phyloP scores from a whole-genome alignment of 2,888 invertebrate genomes.

The Protodeltote pygarga region DNA sequence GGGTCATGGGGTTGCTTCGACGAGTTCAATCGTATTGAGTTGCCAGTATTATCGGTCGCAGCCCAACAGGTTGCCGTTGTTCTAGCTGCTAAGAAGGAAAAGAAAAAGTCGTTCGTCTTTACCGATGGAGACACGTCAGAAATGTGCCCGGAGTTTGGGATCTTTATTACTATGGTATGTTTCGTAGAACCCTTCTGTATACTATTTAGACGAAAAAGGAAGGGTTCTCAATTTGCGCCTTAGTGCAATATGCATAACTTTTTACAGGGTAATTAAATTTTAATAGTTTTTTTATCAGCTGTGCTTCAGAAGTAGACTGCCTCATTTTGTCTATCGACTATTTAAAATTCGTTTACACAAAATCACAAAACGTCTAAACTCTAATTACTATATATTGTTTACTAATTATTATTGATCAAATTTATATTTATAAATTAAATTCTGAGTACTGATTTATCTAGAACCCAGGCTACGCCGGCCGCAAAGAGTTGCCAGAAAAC shows the following conservation, averaged over 20 bases:
- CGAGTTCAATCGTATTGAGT: constrained; percentile 97
- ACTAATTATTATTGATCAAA: too few species aligned
- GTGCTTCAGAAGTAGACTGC: too few species aligned
- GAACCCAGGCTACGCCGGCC: constrained; percentile 99
- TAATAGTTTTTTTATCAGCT: too few species aligned
- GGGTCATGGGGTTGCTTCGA: constrained; percentile 99
- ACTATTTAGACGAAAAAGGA: too few species aligned
- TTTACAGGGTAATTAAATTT: too few species aligned
- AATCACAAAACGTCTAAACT: too few species aligned
- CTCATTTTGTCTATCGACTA: too few species aligned
- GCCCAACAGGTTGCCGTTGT: constrained; percentile 99
- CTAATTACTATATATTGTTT: too few species aligned
- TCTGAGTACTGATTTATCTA: constrained; percentile 58
- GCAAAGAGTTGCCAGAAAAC: constrained; percentile 98
- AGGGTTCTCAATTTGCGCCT: too few species aligned
- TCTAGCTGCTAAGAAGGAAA: constrained; percentile 96
- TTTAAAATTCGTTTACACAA: too few species aligned
- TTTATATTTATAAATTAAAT: neutral
- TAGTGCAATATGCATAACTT: too few species aligned
- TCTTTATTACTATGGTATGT: constrained; percentile 97
- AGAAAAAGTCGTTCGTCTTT: constrained; percentile 95
- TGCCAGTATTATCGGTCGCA: constrained; percentile 95
- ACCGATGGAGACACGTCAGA: constrained; percentile 97
- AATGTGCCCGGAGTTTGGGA: constrained; percentile 98
- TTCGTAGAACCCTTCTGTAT: too few species aligned